Percentiles rank a stretch among this genome's conserved stretches.
Conservation (phyloP, 2,113 vertebrate genomes). For the Genyomyrus donnyi region DNA sequence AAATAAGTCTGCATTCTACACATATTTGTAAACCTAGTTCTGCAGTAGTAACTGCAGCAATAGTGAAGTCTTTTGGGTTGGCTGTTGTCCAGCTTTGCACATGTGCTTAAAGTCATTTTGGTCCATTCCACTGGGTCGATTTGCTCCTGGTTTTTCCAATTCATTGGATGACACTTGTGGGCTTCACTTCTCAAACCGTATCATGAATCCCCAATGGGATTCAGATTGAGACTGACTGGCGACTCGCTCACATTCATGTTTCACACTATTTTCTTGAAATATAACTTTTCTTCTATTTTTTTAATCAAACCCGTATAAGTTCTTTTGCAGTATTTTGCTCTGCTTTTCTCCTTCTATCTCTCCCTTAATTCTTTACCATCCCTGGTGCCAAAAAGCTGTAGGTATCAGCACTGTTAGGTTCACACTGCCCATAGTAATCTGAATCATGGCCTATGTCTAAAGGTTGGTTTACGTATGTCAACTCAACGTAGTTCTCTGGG, state of each 20-base stretch:
- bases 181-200: neutral
- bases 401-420: neutral
- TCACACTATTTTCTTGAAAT: neutral
- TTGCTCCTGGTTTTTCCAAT: neutral
- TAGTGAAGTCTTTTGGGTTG: neutral
- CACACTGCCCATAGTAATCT: neutral
- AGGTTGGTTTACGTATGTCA: neutral
- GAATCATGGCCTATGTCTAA: neutral
- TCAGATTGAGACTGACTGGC: neutral
- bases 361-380: neutral
- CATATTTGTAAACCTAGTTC: neutral
- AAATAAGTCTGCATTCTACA: neutral
- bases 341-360: neutral
- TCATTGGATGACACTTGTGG: neutral
- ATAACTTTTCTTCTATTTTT: neutral
- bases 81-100: neutral
- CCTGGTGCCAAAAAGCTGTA: neutral
- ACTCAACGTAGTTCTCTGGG: neutral
- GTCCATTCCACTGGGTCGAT: neutral
- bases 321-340: neutral
- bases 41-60: neutral
- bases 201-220: neutral
- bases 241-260: neutral
- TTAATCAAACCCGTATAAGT: neutral
- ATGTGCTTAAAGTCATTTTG: neutral